These are phyloP conservation scores for Rhinophrynus dorsalis DNA, from an alignment of 2,797 vertebrate genomes.

Conservation along the genomic window DNA sequence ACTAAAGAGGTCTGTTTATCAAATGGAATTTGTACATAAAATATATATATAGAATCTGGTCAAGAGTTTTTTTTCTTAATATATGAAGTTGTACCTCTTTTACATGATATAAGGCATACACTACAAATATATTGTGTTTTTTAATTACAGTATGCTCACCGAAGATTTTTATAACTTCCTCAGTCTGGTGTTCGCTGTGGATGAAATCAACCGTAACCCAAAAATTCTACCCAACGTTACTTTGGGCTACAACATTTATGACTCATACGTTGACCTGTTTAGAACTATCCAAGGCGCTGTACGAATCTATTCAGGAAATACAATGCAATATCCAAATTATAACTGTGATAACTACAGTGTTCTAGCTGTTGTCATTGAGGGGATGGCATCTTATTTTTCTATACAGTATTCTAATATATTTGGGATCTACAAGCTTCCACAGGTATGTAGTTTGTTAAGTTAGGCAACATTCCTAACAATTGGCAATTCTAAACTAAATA, in stretches of 20 bases:
- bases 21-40: too few relatives aligned
- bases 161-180: slow-evolving; percentile 44
- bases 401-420: slow-evolving; percentile 42
- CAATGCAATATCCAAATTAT: slow-evolving; percentile 39
- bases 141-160: slow-evolving; percentile 30
- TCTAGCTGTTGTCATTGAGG: slow-evolving; percentile 31
- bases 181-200: slow-evolving; percentile 40
- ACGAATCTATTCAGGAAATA: slow-evolving; percentile 33
- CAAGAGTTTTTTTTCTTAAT: too few relatives aligned
- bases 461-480: too few relatives aligned
- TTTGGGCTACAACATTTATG: slow-evolving; percentile 36
- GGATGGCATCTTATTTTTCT: slow-evolving; percentile 35
- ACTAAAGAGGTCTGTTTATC: too few relatives aligned
- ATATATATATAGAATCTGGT: too few relatives aligned
- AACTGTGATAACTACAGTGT: slow-evolving; percentile 35
- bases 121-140: too few relatives aligned
- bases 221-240: slow-evolving; percentile 37
- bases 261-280: slow-evolving; percentile 43
- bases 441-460: background rate
- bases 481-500: too few relatives aligned
- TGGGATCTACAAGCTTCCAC: slow-evolving; percentile 39
- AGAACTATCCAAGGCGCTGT: slow-evolving; percentile 40
- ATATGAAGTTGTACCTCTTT: too few relatives aligned
- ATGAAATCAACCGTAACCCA: slow-evolving; percentile 39
- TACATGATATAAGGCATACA: too few relatives aligned